These are phyloP conservation scores for Halictus ligatus DNA, from an alignment of 2,888 invertebrate species.

Conservation along the genomic window DNA sequence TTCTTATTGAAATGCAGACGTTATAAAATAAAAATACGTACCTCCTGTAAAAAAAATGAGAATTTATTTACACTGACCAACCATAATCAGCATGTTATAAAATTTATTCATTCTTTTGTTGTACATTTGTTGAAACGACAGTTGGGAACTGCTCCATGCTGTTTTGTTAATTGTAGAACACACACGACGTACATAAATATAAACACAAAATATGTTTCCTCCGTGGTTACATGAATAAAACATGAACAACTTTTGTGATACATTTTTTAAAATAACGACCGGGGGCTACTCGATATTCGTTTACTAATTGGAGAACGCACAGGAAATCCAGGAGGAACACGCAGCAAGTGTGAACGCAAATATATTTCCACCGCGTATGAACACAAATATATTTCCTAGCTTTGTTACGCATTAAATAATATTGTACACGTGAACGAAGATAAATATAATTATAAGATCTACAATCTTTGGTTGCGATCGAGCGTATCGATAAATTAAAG, in stretches of 20 bases:
- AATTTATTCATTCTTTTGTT: too few relatives aligned
- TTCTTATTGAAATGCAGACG: too few relatives aligned
- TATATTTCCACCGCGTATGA: not conserved
- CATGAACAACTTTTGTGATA: not conserved
- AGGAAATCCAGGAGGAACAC: not conserved
- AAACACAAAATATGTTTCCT: not conserved
- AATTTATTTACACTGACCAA: too few relatives aligned
- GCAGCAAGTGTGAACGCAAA: not conserved
- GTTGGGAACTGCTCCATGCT: not conserved
- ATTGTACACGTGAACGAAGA: constrained; percentile 29
- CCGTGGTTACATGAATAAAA: not conserved
- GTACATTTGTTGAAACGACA: not conserved
- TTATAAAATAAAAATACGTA: too few relatives aligned
- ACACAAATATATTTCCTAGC: not conserved
- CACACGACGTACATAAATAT: not conserved
- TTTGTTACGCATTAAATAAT: constrained; percentile 31
- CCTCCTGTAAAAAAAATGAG: too few relatives aligned
- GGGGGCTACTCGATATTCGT: too few relatives aligned
- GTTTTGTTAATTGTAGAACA: not conserved
- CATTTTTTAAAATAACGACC: not conserved
- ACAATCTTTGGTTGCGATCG: constrained; percentile 59
- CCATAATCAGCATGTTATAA: too few relatives aligned
- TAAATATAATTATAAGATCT: constrained; percentile 41
- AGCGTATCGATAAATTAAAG: constrained; percentile 10
- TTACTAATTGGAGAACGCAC: not conserved